Base-by-base conservation (phyloP, 2,797 vertebrate species). In the Acanthornis magna region DNA sequence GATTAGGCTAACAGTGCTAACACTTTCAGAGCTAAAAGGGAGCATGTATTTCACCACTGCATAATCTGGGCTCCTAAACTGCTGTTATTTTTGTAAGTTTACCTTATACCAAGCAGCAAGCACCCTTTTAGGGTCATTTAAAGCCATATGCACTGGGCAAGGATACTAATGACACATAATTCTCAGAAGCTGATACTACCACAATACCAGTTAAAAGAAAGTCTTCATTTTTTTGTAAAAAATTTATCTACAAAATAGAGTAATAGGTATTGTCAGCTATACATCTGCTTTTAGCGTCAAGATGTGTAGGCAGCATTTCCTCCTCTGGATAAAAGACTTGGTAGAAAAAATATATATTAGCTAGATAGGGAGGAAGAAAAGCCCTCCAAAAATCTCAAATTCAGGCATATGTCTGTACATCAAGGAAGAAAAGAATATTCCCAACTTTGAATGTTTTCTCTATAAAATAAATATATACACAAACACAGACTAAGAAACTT, bases 271-370 rank as follows among this genome's bases (percentile, higher is more conserved):
- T 27, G 16, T 75, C 89, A 89, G 71, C 57, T 84, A 53, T 58
- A 42, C 38, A 75, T 68, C 71, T 90, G 25, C 38, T 91, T 94
- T 93, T 75, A 92, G 58, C n/a, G 75, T 91, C 47, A 79, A 75
- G 55, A 53, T 57, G 5, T 65, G 60, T 72, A 7, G 16, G 54
- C 53, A 86, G 42, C 53, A 84, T 66, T 83, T 85, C 80, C 18
- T 63, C 36, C 42, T 82, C 55, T 72, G 38, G 48, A 17, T 72
- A 63, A 50, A 88, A 50, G 70, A 66, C 88, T 85, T 75, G 50
- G 36, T 67, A 62, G 67, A 42, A 81, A 42, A 79, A 86, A 86
- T 72, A 67, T 16, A 92, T 1, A 1, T 54, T 88, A 85, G 84
- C 55, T 30, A 91, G 23, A 57, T 22, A 68, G 53, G 26, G 14